These are phyloP conservation scores for Lordiphosa clarofinis DNA, from an alignment of 1,140 invertebrate genomes.

Conservation along the genomic window DNA sequence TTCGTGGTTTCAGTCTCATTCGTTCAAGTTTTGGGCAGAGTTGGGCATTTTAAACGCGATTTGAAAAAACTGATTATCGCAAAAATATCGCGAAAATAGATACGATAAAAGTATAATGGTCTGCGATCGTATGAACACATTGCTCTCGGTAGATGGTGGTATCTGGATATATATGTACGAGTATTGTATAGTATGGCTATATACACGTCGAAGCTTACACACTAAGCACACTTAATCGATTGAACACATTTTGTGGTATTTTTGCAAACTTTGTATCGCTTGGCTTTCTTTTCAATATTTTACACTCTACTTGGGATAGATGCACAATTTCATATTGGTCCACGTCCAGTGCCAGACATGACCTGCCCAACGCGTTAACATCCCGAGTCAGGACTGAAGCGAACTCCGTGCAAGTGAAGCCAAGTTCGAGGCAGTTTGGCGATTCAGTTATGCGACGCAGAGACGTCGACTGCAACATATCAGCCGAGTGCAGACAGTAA, in stretches of 20 bases:
- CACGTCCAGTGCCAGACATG: constrained; percentile 76
- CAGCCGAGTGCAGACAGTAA: constrained; percentile 58
- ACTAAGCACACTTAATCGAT: constrained; percentile 40
- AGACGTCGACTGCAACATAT: constrained; percentile 15
- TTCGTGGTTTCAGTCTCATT: constrained; percentile 50
- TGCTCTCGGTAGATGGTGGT: constrained; percentile 37
- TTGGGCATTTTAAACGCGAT: constrained; percentile 74
- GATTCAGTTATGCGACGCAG: constrained; percentile 13
- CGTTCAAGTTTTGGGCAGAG: constrained; percentile 60
- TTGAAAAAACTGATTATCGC: constrained; percentile 78
- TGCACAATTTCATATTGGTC: constrained; percentile 29
- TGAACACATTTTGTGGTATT: constrained; percentile 20
- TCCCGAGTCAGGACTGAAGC: constrained; percentile 80
- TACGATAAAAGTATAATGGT: constrained; percentile 65
- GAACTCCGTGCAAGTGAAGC: constrained; percentile 48
- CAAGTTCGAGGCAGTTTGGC: constrained; percentile 18
- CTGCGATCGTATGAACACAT: constrained; percentile 71
- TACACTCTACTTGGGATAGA: not conserved
- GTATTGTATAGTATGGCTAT: constrained; percentile 21
- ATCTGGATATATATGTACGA: constrained; percentile 18
- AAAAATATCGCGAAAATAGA: constrained; percentile 77
- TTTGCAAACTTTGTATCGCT: constrained; percentile 2
- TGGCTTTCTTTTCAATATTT: constrained; percentile 5
- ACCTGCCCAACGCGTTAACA: constrained; percentile 80
- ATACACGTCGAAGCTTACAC: constrained; percentile 32